phyloP scores from a whole-genome alignment of 2,113 vertebrate species.

The Elephas maximus region DNA sequence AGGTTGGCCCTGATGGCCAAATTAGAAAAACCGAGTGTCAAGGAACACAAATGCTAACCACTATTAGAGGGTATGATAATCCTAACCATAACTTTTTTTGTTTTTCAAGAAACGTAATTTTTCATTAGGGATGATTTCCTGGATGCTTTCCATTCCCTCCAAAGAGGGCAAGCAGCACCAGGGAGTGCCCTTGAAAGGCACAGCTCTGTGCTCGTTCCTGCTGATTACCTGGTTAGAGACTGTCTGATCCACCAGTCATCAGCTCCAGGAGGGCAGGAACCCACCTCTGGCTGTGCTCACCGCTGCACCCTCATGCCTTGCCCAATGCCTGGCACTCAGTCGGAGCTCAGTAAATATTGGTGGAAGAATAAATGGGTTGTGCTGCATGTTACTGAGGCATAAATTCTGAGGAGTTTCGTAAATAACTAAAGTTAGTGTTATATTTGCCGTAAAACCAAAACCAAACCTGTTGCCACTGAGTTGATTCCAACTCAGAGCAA shows the following conservation, averaged over 20 bases:
- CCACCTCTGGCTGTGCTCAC: neutral
- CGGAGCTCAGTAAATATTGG: neutral
- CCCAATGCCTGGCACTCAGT: neutral
- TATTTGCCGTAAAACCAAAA: neutral
- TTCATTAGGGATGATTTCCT: neutral
- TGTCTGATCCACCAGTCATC: fast-evolving
- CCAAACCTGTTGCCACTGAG: no score
- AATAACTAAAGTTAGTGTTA: neutral
- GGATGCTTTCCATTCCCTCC: neutral
- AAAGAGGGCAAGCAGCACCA: neutral
- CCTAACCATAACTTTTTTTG: neutral
- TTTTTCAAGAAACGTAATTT: neutral
- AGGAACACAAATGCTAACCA: neutral
- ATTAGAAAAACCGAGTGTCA: neutral
- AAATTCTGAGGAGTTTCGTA: neutral
- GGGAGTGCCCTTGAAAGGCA: fast-evolving
- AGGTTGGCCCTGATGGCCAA: neutral
- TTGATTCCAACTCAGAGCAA: no score
- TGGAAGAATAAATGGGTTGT: neutral
- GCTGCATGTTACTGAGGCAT: neutral
- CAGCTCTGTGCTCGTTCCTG: neutral
- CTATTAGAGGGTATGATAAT: neutral
- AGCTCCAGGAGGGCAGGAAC: neutral
- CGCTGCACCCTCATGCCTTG: neutral
- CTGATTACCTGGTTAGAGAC: neutral